Conservation (phyloP, 2,797 vertebrate genomes). For the Sorex maritimensis region DNA sequence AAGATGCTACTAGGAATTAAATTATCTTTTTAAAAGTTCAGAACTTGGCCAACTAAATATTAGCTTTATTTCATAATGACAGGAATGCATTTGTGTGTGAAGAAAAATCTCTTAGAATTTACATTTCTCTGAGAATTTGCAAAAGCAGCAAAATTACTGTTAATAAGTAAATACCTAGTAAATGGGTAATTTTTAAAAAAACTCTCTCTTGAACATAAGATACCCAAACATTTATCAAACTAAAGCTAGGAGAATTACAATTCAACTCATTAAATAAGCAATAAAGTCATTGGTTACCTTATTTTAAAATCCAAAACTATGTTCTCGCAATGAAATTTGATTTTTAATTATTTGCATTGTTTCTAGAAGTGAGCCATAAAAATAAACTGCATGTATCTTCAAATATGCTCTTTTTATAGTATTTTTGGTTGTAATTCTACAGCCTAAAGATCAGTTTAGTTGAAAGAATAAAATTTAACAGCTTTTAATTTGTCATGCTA, state of each 20-base stretch:
- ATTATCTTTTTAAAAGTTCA: conserved; percentile 14
- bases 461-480: conserved; percentile 87
- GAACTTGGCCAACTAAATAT: conserved; percentile 22
- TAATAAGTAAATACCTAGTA: conserved; percentile 33
- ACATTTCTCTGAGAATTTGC: neutral
- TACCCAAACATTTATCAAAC: conserved; percentile 66
- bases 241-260: conserved; percentile 47
- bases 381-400: conserved; percentile 73
- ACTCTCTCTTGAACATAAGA: conserved; percentile 43
- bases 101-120: neutral
- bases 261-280: conserved; percentile 65
- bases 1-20: conserved; percentile 40
- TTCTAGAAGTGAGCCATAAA: conserved; percentile 80
- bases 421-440: conserved; percentile 77
- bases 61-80: conserved; percentile 27
- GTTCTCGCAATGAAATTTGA: conserved; percentile 75
- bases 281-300: neutral
- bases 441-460: conserved; percentile 76
- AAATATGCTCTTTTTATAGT: conserved; percentile 27
- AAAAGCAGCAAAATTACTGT: conserved; percentile 12
- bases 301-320: neutral
- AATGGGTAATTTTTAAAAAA: conserved; percentile 34
- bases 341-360: conserved; percentile 78
- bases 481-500: conserved; percentile 86
- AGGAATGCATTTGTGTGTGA: conserved; percentile 38